Evolutionary conservation across 2,113 vertebrate genomes (phyloP).

Genomic region (Megaleporinus macrocephalus): DNA sequence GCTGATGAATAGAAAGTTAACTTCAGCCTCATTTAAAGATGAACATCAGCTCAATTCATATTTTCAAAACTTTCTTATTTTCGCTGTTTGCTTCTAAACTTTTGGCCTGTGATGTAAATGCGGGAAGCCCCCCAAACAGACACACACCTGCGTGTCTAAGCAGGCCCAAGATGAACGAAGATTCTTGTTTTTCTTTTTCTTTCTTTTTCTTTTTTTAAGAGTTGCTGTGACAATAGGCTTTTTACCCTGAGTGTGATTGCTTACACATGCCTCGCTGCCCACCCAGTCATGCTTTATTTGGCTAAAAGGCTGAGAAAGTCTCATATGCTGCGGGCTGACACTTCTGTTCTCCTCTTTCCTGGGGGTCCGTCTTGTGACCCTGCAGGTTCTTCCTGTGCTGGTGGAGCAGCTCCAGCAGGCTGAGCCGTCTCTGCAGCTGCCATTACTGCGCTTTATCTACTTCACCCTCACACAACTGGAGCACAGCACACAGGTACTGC

Average conservation of each 20-base stretch:
- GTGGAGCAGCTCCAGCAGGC: constrained; percentile 84
- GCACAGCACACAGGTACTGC: constrained; percentile 76
- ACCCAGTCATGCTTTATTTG: background rate
- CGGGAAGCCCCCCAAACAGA: constrained; percentile 1
- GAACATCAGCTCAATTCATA: too few species aligned
- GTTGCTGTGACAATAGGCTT: constrained; percentile 21
- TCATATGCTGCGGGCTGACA: background rate
- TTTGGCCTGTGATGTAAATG: background rate
- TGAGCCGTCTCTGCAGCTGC: constrained; percentile 75
- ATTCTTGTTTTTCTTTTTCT: constrained; percentile 41
- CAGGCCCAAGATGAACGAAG: constrained; percentile 39
- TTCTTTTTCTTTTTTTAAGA: background rate
- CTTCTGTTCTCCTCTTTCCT: background rate
- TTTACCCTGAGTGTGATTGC: background rate
- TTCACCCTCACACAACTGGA: constrained; percentile 83
- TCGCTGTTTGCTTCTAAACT: background rate
- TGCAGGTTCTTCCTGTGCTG: constrained; percentile 82
- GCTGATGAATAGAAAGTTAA: too few species aligned
- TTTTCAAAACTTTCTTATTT: background rate
- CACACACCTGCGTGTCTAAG: constrained; percentile 34
- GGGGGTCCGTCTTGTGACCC: constrained; percentile 1
- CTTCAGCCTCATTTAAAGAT: too few species aligned
- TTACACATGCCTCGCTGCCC: background rate
- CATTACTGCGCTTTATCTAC: constrained; percentile 83
- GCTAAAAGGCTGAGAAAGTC: background rate